These are phyloP conservation scores for Crenichthys baileyi DNA, from an alignment of 2,797 vertebrate species.

Conservation along the genomic window DNA sequence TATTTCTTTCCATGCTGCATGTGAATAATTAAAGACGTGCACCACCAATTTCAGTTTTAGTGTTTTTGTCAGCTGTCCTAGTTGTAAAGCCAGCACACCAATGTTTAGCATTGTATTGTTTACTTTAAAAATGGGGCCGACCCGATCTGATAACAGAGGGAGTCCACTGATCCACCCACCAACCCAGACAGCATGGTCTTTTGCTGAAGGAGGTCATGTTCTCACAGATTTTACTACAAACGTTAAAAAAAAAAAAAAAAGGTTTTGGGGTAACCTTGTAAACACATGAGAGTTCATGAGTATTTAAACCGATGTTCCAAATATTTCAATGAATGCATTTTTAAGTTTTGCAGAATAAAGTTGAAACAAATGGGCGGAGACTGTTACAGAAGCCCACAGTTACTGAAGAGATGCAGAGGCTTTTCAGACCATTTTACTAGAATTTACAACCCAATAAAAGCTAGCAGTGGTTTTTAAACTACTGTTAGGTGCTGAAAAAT, in stretches of 20 bases:
- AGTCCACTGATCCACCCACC: background rate
- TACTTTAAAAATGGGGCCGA: background rate
- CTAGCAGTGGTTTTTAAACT: background rate
- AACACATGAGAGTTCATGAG: background rate
- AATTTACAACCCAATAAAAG: background rate
- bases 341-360: background rate
- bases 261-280: background rate
- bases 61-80: background rate
- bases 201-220: background rate
- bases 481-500: background rate
- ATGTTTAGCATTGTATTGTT: background rate
- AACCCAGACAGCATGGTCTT: background rate
- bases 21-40: background rate
- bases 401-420: background rate
- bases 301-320: background rate
- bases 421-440: background rate
- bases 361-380: background rate
- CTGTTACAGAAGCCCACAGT: background rate
- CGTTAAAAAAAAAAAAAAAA: background rate
- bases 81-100: background rate
- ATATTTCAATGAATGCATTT: background rate
- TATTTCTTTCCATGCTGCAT: background rate
- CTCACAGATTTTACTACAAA: background rate
- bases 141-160: background rate
- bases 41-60: background rate